Conservation (phyloP, 2,113 vertebrate species). For the Forbesichthys agassizii region DNA sequence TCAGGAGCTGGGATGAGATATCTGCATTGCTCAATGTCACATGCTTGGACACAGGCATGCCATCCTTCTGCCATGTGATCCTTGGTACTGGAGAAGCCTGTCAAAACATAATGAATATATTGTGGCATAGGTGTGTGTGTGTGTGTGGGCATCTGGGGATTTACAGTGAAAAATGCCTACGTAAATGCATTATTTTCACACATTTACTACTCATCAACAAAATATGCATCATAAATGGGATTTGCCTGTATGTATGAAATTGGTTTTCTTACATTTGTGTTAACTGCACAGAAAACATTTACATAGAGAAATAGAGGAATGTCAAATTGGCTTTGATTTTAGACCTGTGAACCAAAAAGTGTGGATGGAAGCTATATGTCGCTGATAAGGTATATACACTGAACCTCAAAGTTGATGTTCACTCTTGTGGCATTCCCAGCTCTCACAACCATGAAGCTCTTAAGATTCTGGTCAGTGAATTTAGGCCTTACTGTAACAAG, state of each 20-base stretch:
- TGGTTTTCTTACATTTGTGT: not conserved
- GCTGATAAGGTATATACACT: slow-evolving; percentile 2
- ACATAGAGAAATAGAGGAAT: not conserved
- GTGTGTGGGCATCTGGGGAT: not conserved
- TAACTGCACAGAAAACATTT: not conserved
- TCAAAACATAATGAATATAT: not conserved
- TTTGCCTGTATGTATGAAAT: not conserved
- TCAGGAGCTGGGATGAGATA: slow-evolving; percentile 78
- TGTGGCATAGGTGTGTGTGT: not conserved
- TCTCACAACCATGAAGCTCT: slow-evolving; percentile 76
- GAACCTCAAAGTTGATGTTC: slow-evolving; percentile 83
- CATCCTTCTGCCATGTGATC: slow-evolving; percentile 85
- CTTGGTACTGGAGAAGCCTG: slow-evolving; percentile 80
- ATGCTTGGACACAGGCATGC: slow-evolving; percentile 68
- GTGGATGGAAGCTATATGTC: not conserved
- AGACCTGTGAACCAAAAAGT: not conserved
- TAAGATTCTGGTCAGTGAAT: slow-evolving; percentile 77
- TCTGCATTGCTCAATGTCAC: slow-evolving; percentile 71
- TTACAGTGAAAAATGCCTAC: not conserved
- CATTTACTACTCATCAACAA: not conserved
- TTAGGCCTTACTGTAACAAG: slow-evolving; percentile 78
- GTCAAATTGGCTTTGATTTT: no score
- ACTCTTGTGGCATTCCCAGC: slow-evolving; percentile 77
- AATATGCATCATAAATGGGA: not conserved
- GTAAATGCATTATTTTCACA: not conserved